Evolutionary conservation across 2,113 vertebrate species (phyloP).

Genomic region (Sigmodon hispidus): DNA sequence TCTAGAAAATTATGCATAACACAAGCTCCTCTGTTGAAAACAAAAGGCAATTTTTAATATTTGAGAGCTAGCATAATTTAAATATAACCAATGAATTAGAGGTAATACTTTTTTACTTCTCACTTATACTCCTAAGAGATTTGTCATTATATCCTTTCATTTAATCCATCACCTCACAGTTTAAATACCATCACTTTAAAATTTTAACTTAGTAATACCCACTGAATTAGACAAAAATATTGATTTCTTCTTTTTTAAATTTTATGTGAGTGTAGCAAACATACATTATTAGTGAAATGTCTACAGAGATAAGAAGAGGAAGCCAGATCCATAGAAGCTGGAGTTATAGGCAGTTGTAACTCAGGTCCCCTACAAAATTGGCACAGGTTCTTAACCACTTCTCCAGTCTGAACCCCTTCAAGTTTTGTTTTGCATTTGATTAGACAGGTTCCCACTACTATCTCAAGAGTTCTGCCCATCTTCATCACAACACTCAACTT

Average conservation of each 20-base stretch:
- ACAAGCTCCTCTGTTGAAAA: background rate
- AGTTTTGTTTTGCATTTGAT: background rate
- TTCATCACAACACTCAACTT: background rate
- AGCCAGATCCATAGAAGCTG: background rate
- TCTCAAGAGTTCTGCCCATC: background rate
- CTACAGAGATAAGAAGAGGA: background rate
- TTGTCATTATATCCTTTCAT: background rate
- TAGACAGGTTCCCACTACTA: background rate
- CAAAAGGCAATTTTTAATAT: slow-evolving; percentile 28
- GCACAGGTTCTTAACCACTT: background rate
- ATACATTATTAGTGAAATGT: background rate
- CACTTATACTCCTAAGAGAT: background rate
- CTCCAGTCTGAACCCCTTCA: background rate
- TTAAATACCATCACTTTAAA: slow-evolving; percentile 36
- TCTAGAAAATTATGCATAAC: slow-evolving; percentile 2
- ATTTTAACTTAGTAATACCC: background rate
- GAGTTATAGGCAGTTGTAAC: background rate
- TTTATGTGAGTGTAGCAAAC: background rate
- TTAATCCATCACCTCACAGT: background rate
- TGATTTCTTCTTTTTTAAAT: background rate
- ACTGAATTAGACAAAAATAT: background rate
- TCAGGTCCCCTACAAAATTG: background rate
- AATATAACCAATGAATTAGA: slow-evolving; percentile 8
- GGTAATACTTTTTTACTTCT: background rate
- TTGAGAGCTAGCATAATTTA: slow-evolving; percentile 16